Evolutionary conservation across 2,113 vertebrate species (phyloP), one percentile per base, ranked within the genome.

Genomic region (Sinocyclocheilus anophthalmus): DNA sequence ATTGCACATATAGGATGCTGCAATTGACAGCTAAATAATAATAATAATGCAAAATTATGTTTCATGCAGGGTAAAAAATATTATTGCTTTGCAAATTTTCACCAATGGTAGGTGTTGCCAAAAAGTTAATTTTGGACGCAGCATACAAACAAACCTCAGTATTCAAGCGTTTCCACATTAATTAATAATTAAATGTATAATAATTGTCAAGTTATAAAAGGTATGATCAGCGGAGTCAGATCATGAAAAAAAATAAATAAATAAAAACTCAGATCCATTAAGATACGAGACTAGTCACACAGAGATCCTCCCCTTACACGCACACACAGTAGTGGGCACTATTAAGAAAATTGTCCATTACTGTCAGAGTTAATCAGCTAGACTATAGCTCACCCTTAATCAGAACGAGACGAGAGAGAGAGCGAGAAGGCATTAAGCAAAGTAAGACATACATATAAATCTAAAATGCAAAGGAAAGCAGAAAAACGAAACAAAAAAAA

Each of bases 361-460:
- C 92, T 94, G 93, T 92, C 93, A 92, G 90, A 91, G 92, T 88
- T 88, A 89, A 94, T 94, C 90, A 93, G 85, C 80, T 84, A 85
- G 90, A 87, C 91, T 85, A 89, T 92, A 89, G 75, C 85, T 93
- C 90, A 92, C 84, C 89, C 88, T 72, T 84, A 87, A 84, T 84
- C 70, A 83, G 53, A 79, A 53, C 30, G 57, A 26, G 57, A 78
- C 20, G 37, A 22, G 78, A 84, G 73, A 39, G 45, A 18, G 1
- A 45, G 57, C 18, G n/a, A 37, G 59, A 33, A 70, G 67, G 26
- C 65, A 67, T 65, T 50, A 81, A 81, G 61, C 59, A 50, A 22
- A 65, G 39, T 50, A 16, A 67, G 42, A 67, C 72, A 67, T 50
- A 82, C 33, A 69, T 9, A 45, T 9, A 63, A 30, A 39, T n/a